Evolutionary conservation across 2,888 invertebrate species (phyloP).

Genomic region (Itoplectis maculator): DNA sequence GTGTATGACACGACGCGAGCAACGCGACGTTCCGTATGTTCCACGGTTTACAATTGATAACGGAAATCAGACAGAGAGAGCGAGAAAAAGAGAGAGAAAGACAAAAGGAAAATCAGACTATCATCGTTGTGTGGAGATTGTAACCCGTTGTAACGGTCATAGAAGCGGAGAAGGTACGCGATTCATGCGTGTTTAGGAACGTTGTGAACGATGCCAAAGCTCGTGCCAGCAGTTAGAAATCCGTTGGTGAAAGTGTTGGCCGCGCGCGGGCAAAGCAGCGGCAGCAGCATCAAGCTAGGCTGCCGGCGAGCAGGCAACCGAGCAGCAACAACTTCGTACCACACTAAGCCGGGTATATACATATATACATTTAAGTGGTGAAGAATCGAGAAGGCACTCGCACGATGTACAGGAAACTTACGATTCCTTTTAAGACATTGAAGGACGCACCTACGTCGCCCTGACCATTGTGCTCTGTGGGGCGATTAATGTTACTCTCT

Average conservation of each 20-base stretch:
- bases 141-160: not conserved
- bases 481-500: no score
- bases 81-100: no score
- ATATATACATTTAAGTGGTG: slow-evolving; percentile 15
- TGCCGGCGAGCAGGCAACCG: slow-evolving; percentile 36
- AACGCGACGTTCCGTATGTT: not conserved
- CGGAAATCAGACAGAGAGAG: not conserved
- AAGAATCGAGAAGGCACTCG: slow-evolving; percentile 12
- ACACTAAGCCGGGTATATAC: slow-evolving; percentile 12
- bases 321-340: slow-evolving; percentile 43
- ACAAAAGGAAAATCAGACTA: not conserved
- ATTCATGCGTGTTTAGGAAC: slow-evolving; percentile 39
- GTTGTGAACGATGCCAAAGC: slow-evolving; percentile 72
- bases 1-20: not conserved
- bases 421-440: not conserved
- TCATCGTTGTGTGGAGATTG: not conserved
- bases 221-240: slow-evolving; percentile 78
- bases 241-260: slow-evolving; percentile 80
- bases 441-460: not conserved
- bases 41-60: not conserved
- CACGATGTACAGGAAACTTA: not conserved
- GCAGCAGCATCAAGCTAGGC: slow-evolving; percentile 54
- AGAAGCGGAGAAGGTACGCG: not conserved
- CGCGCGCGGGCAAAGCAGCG: slow-evolving; percentile 59
- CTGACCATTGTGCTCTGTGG: no score